Evolutionary conservation across 2,888 invertebrate genomes (phyloP), one percentile per base, ranked within the genome.

Genomic region (Amorpha juglandis): DNA sequence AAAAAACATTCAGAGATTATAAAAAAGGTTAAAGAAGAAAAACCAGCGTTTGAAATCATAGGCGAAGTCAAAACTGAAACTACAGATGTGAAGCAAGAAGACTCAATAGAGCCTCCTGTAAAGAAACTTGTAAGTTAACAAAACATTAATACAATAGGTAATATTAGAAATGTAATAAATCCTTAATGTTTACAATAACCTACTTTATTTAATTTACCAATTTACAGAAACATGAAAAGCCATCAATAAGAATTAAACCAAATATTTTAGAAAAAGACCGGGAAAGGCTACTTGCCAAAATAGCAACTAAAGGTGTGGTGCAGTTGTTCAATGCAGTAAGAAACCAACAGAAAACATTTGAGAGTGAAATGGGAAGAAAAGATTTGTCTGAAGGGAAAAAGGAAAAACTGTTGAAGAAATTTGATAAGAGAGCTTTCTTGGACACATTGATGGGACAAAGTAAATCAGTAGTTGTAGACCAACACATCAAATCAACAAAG

Each of bases 271-370:
- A 98, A 74, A 95, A 95, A 76, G 97, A 97, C 66, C 94, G 96
- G 72, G 98, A 98, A 87, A 95, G 95, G 74, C 90, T 94, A 67
- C 86, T 98, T 62, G 92, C 96, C 47, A 97, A 96, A 94, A 97
- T 98, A 77, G 98, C 98, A 11, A 98, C 98, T 48, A 97, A 97
- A 84, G 98, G 98, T 79, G 98, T 98, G 0, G 98, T 98, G 0
- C 98, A 98, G 82, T 91, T 98, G 70, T 98, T 98, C 79, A 98
- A 98, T 94, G 97, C 98, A 45, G 98, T 98, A 0, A 95, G 95
- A 77, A 95, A 96, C 75, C 98, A 98, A 85, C 98, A 98, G 86
- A 97, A 95, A 83, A 95, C 95, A 65, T 89, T 98, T 63, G 95
- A 95, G 55, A 94, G 94, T 67, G 95, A 97, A 86, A 83, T 98